Evolutionary conservation across 2,797 vertebrate species (phyloP).

Genomic region (Harpagifer antarcticus): DNA sequence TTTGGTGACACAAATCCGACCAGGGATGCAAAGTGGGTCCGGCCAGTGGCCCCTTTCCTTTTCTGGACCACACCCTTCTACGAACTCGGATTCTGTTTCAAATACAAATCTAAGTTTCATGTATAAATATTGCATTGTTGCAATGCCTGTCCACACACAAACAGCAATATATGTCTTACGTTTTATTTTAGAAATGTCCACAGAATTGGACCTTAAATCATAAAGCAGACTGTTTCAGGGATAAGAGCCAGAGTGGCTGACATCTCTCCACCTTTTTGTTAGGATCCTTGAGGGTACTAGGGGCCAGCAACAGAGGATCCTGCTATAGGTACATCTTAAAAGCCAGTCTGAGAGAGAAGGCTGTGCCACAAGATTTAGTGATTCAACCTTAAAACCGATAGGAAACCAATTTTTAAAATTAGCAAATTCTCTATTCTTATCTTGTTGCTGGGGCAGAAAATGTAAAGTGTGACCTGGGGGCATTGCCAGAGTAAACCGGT

Average conservation of each 20-base stretch:
- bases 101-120: too few species aligned
- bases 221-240: not conserved
- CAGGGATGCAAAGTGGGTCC: too few species aligned
- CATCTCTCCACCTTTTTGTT: not conserved
- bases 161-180: not conserved
- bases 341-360: not conserved
- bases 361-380: not conserved
- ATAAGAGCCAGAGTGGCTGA: not conserved
- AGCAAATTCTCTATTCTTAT: constrained; percentile 1
- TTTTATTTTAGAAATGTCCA: too few species aligned
- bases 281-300: not conserved
- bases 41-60: too few species aligned
- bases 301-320: not conserved
- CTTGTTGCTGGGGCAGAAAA: not conserved
- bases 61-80: too few species aligned
- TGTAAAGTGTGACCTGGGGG: not conserved
- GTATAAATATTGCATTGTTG: too few species aligned
- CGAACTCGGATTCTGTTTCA: too few species aligned
- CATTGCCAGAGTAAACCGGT: not conserved
- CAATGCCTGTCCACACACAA: too few species aligned
- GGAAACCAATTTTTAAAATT: not conserved
- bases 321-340: too few species aligned
- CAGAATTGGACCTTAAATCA: not conserved
- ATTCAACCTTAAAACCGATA: not conserved
- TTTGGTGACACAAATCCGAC: too few species aligned